phyloP scores from a whole-genome alignment of 1,140 invertebrate species.

The Scylla paramamosain region DNA sequence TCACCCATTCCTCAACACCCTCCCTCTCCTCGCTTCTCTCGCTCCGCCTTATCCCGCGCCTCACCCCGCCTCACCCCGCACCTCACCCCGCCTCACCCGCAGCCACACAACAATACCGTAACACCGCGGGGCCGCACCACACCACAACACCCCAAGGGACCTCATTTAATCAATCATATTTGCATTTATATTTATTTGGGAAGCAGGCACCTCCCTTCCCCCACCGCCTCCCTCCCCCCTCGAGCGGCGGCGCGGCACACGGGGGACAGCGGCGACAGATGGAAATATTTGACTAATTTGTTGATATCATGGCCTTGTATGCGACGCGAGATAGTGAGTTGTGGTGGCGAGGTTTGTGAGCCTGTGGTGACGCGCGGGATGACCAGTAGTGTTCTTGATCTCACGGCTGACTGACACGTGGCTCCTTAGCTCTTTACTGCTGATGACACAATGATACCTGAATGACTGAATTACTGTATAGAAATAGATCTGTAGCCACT shows the following conservation, averaged over 20 bases:
- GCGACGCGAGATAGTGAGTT: not conserved
- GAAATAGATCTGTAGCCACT: no score
- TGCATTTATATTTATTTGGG: constrained; percentile 73
- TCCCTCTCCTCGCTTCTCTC: no score
- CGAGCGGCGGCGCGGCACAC: not conserved
- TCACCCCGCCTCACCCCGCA: no score
- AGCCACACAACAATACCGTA: not conserved
- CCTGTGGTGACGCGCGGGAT: not conserved
- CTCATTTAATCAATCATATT: constrained; percentile 74
- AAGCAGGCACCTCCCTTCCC: not conserved
- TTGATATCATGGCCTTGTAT: constrained; percentile 38
- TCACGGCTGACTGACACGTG: no score
- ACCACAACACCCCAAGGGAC: constrained; percentile 41
- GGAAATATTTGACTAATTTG: constrained; percentile 66
- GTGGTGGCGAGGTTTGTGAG: not conserved
- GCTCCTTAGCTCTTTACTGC: no score
- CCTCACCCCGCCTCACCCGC: no score
- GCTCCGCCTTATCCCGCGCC: no score
- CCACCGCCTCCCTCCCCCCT: not conserved
- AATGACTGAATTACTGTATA: no score
- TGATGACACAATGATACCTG: no score
- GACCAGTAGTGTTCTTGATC: no score
- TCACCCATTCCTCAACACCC: no score
- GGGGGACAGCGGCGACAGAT: constrained; percentile 47
- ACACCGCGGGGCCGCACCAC: constrained; percentile 9